Evolutionary conservation across 1,140 invertebrate genomes (phyloP).

Genomic region (Pomacea maculata): DNA sequence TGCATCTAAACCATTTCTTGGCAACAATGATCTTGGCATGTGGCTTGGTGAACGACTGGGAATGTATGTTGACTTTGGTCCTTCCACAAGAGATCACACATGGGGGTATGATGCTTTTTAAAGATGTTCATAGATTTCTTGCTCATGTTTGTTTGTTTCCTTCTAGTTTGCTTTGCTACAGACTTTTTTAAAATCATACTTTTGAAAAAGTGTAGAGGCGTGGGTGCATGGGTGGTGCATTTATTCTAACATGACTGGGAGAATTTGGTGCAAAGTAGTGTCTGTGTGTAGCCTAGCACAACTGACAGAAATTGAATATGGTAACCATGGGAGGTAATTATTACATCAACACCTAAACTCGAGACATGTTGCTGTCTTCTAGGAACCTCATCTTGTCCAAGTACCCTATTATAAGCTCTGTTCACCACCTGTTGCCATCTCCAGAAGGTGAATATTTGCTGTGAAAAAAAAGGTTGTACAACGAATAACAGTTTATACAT

Average conservation of each 20-base stretch:
- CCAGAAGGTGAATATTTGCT: slow-evolving; percentile 58
- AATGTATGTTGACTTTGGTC: slow-evolving; percentile 67
- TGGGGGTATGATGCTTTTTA: slow-evolving; percentile 58
- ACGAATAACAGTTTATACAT: neutral
- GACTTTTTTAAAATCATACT: no score
- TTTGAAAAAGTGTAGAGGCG: no score
- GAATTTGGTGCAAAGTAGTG: no score
- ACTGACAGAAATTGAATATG: no score
- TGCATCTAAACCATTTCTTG: slow-evolving; percentile 65
- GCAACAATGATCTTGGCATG: slow-evolving; percentile 65
- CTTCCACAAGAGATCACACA: slow-evolving; percentile 64
- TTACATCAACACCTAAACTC: no score
- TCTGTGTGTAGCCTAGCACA: no score
- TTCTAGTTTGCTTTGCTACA: neutral
- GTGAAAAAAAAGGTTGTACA: neutral
- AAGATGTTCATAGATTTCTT: neutral
- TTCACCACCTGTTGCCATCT: slow-evolving; percentile 64
- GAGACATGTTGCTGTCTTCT: slow-evolving; percentile 16
- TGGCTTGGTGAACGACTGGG: slow-evolving; percentile 63
- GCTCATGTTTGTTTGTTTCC: neutral
- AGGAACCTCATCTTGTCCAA: slow-evolving; percentile 65
- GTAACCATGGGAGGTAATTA: no score
- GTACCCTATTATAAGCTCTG: slow-evolving; percentile 65
- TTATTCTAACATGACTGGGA: no score
- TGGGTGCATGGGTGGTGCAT: no score